Conservation (phyloP, 1,140 invertebrate genomes). For the Penaeus vannamei region DNA sequence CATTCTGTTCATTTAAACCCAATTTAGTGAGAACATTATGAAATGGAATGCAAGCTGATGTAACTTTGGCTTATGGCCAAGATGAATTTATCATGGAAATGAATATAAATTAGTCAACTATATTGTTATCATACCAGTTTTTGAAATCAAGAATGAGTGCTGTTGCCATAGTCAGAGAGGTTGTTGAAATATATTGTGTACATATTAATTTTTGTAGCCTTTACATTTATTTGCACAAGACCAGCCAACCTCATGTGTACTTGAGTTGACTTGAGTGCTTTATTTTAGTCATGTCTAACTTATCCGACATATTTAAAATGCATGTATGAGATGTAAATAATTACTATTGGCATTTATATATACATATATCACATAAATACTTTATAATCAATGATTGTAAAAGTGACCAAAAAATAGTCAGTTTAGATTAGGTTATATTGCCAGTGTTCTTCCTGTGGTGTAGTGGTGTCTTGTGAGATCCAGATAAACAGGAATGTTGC, state of each 20-base stretch:
- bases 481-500: background rate
- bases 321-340: slow-evolving; percentile 62
- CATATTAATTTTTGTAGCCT: slow-evolving; percentile 24
- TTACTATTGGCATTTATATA: slow-evolving; percentile 58
- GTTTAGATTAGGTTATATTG: slow-evolving; percentile 63
- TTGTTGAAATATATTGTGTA: slow-evolving; percentile 40
- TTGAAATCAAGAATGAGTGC: too few species aligned
- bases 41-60: too few species aligned
- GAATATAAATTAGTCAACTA: too few species aligned
- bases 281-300: slow-evolving; percentile 47
- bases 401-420: slow-evolving; percentile 58
- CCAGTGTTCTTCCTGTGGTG: slow-evolving; percentile 61
- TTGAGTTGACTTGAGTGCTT: slow-evolving; percentile 45
- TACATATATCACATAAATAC: slow-evolving; percentile 40
- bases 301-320: slow-evolving; percentile 51
- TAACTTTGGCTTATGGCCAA: too few species aligned
- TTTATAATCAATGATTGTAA: slow-evolving; percentile 17
- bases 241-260: slow-evolving; percentile 36
- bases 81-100: too few species aligned
- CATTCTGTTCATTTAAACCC: too few species aligned
- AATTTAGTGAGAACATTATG: too few species aligned
- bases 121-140: too few species aligned
- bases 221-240: slow-evolving; percentile 35
- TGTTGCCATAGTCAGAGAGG: slow-evolving; percentile 49
- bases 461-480: slow-evolving; percentile 47